phyloP scores from a whole-genome alignment of 2,113 vertebrate genomes.

The Hassar affinis region DNA sequence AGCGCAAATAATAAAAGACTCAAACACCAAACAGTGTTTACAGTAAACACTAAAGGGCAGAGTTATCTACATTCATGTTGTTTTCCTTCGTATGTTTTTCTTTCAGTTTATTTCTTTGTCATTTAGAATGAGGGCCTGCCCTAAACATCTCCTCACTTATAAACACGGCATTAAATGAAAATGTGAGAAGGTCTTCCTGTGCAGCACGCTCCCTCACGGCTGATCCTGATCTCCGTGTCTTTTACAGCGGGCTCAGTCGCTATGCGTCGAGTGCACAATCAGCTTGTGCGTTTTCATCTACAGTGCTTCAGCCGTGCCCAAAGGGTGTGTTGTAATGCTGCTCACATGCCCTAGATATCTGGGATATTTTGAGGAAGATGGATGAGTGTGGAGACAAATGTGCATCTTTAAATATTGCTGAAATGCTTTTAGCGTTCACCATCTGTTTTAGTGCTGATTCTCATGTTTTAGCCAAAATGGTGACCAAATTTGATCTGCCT shows the following conservation, averaged over 20 bases:
- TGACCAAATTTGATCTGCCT: not conserved
- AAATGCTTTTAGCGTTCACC: not conserved
- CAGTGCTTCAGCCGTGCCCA: not conserved
- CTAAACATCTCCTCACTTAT: not conserved
- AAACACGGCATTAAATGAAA: not conserved
- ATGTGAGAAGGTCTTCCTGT: not conserved
- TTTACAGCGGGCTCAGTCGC: slow-evolving; percentile 13
- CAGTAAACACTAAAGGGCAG: not conserved
- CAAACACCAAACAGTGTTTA: not conserved
- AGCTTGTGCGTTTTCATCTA: not conserved
- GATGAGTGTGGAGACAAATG: not conserved
- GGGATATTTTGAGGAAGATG: slow-evolving; percentile 14
- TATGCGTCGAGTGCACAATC: not conserved
- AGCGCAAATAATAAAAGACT: not conserved
- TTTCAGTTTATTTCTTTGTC: not conserved
- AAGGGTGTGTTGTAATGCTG: slow-evolving; percentile 28
- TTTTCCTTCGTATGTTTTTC: not conserved
- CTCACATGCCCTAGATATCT: slow-evolving; percentile 25
- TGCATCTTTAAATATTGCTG: not conserved
- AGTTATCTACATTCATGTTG: not conserved
- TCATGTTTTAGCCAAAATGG: not conserved
- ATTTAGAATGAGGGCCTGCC: not conserved
- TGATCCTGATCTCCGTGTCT: not conserved
- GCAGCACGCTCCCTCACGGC: not conserved
- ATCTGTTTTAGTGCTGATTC: not conserved